Evolutionary conservation across 2,113 vertebrate genomes (phyloP).

Genomic region (Salminus brasiliensis): DNA sequence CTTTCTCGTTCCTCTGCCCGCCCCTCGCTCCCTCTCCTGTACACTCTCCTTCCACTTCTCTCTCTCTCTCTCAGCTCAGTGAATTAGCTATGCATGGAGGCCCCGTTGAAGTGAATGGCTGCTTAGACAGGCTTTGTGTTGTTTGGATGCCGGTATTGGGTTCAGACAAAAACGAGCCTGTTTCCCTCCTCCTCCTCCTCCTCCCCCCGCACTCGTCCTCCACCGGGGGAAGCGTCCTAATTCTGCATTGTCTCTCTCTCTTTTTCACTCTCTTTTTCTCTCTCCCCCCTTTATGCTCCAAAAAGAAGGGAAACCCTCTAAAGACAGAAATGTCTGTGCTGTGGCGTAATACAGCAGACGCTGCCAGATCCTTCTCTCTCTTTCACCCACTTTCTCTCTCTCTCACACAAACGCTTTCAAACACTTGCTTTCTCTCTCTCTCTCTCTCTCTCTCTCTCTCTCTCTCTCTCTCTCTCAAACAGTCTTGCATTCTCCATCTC

Average conservation of each 20-base stretch:
- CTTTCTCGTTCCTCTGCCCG: not conserved
- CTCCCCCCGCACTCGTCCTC: conserved; percentile 15
- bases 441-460: not conserved
- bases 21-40: not conserved
- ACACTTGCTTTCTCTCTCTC: not conserved
- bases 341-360: not conserved
- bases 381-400: not conserved
- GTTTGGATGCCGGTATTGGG: conserved; percentile 56
- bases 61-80: conserved; percentile 7
- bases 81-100: conserved; percentile 72
- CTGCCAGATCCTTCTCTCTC: not conserved
- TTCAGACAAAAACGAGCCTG: conserved; percentile 65
- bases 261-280: conserved; percentile 6
- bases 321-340: conserved; percentile 27
- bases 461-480: not conserved
- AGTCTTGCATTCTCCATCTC: too few relatives aligned
- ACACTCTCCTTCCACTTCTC: not conserved
- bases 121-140: conserved; percentile 71
- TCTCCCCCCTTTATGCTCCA: conserved; percentile 3
- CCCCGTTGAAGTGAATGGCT: conserved; percentile 59
- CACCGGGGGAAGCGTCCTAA: conserved; percentile 42
- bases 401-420: not conserved
- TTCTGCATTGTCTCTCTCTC: conserved; percentile 14
- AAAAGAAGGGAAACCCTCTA: conserved; percentile 26
- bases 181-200: conserved; percentile 43